A percentile compares a stretch with the other conserved stretches of the same genome.
Conservation (phyloP, 2,888 invertebrate genomes). For the Villa cingulata region DNA sequence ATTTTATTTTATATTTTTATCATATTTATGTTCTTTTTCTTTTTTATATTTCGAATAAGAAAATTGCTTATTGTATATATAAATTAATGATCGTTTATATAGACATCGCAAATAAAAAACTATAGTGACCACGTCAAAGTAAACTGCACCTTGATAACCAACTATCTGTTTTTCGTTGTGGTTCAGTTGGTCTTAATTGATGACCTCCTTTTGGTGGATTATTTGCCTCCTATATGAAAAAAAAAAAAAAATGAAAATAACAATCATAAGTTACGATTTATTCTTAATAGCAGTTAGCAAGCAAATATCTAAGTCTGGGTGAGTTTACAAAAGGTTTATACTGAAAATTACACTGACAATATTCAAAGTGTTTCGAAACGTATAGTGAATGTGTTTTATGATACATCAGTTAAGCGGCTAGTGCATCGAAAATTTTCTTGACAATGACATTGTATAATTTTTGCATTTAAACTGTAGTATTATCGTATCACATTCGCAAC, state of each 20-base stretch:
- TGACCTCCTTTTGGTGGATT: conserved; percentile 77
- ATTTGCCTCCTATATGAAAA: conserved; percentile 60
- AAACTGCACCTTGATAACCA: conserved; percentile 78
- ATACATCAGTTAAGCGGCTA: too few relatives aligned
- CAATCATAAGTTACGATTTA: too few relatives aligned
- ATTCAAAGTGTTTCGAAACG: too few relatives aligned
- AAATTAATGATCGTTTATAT: conserved; percentile 10
- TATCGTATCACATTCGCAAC: too few relatives aligned
- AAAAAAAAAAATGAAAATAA: conserved; percentile 3
- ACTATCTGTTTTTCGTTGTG: conserved; percentile 65
- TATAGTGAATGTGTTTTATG: too few relatives aligned
- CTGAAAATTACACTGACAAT: too few relatives aligned
- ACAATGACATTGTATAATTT: too few relatives aligned
- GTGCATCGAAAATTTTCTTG: too few relatives aligned
- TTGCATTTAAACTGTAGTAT: too few relatives aligned
- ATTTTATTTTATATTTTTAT: conserved; percentile 1
- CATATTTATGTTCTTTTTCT: conserved; percentile 3
- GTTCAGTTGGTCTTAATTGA: conserved; percentile 64
- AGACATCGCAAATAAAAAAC: neutral
- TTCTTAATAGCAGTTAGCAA: too few relatives aligned
- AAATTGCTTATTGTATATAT: conserved; percentile 7
- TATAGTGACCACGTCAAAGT: conserved; percentile 55
- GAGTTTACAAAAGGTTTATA: too few relatives aligned
- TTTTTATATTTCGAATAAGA: conserved; percentile 5
- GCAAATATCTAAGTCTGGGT: too few relatives aligned